Evolutionary conservation across 2,113 vertebrate species (phyloP).

Genomic region (Pteropus alecto): DNA sequence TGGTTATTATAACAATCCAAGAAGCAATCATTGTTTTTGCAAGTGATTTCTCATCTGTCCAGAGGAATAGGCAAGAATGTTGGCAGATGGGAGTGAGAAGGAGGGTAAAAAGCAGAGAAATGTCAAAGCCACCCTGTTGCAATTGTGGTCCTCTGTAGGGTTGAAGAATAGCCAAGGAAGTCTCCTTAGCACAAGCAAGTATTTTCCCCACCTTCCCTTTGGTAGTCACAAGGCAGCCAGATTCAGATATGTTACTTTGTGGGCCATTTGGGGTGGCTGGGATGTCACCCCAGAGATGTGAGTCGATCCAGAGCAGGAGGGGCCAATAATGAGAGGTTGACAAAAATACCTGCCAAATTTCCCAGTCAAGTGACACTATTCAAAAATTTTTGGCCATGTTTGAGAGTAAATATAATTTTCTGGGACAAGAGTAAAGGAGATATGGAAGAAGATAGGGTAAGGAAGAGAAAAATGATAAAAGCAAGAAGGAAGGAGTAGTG

Average conservation of each 20-base stretch:
- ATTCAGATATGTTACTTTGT: not conserved
- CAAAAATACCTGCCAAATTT: not conserved
- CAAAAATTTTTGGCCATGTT: not conserved
- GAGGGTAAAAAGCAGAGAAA: not conserved
- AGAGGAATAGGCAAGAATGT: conserved; percentile 10
- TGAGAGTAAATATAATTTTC: conserved; percentile 7
- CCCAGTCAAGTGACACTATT: not conserved
- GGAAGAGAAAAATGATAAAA: not conserved
- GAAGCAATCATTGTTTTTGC: conserved; percentile 13
- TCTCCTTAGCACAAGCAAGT: not conserved
- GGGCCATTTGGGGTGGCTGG: not conserved
- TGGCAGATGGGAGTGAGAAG: not conserved
- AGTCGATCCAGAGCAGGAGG: not conserved
- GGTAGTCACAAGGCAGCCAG: not conserved
- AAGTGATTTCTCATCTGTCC: conserved; percentile 14
- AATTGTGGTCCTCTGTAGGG: not conserved
- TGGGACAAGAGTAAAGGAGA: not conserved
- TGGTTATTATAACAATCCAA: conserved; percentile 9
- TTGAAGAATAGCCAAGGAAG: not conserved
- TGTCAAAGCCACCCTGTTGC: not conserved
- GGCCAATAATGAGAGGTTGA: not conserved
- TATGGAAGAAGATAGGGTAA: not conserved
- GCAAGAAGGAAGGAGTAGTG: not conserved
- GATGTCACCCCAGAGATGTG: not conserved
- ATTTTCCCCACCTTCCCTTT: not conserved